Conservation (phyloP, 2,113 vertebrate genomes). For the Garra rufa region DNA sequence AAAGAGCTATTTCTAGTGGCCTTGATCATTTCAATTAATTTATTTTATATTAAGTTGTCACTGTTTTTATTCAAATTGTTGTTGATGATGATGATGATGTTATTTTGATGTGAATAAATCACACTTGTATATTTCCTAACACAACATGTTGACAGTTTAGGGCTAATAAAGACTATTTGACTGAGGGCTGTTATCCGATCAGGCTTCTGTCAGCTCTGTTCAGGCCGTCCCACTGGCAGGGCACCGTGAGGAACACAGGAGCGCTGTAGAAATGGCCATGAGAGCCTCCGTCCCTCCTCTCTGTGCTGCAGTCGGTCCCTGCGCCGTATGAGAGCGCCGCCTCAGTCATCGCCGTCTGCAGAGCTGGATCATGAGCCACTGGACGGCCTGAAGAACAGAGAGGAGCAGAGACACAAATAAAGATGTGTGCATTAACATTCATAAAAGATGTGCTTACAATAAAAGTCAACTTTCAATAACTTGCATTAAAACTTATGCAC, state of each 20-base stretch:
- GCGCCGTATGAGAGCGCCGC: constrained; percentile 53
- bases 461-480: background rate
- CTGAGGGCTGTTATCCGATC: background rate
- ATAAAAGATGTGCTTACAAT: background rate
- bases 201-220: constrained; percentile 48
- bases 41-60: background rate
- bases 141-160: too few relatives aligned
- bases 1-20: background rate
- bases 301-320: constrained; percentile 40
- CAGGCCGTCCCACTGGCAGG: constrained; percentile 65
- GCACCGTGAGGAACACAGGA: constrained; percentile 52
- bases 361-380: background rate
- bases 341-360: constrained; percentile 50
- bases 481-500: background rate
- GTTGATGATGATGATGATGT: too few relatives aligned
- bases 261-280: constrained; percentile 30
- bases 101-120: too few relatives aligned
- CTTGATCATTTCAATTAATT: background rate
- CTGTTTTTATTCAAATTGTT: background rate
- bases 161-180: too few relatives aligned
- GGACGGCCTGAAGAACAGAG: constrained; percentile 49
- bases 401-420: too few relatives aligned
- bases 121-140: too few relatives aligned
- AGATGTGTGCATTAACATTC: too few relatives aligned
- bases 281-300: constrained; percentile 54